Evolutionary conservation across 1,140 invertebrate genomes (phyloP).

Genomic region (Mamestra configurata): DNA sequence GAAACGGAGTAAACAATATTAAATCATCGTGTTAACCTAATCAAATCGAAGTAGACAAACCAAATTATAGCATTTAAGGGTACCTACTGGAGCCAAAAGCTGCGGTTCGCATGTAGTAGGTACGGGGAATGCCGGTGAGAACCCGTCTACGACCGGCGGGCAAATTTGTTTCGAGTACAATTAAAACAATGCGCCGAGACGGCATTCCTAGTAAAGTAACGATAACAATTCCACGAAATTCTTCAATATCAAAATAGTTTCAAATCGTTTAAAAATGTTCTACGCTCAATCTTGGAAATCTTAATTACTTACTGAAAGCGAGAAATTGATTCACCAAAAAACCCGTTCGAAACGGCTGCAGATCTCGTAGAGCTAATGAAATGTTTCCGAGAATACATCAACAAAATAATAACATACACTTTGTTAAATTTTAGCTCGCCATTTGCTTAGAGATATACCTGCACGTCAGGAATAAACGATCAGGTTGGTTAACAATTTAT

Average conservation of each 20-base stretch:
- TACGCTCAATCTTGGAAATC: conserved; percentile 16
- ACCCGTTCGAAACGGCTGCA: background rate
- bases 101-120: conserved; percentile 7
- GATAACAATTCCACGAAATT: conserved; percentile 28
- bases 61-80: background rate
- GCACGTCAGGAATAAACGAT: conserved; percentile 59
- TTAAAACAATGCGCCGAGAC: conserved; percentile 65
- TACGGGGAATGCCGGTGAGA: conserved; percentile 61
- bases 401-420: conserved; percentile 35
- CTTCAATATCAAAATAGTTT: conserved; percentile 44
- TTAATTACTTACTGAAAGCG: conserved; percentile 22
- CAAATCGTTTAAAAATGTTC: conserved; percentile 25
- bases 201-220: conserved; percentile 59
- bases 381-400: conserved; percentile 36
- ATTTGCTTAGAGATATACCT: conserved; percentile 58
- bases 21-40: too few species aligned
- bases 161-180: conserved; percentile 64
- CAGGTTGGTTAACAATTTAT: conserved; percentile 66
- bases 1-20: background rate
- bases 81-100: background rate
- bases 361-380: conserved; percentile 8
- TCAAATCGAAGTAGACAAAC: background rate
- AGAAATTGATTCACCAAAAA: conserved; percentile 41
- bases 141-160: conserved; percentile 56
- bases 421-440: conserved; percentile 46